Conservation (phyloP, 1,140 invertebrate genomes). For the Maconellicoccus hirsutus region DNA sequence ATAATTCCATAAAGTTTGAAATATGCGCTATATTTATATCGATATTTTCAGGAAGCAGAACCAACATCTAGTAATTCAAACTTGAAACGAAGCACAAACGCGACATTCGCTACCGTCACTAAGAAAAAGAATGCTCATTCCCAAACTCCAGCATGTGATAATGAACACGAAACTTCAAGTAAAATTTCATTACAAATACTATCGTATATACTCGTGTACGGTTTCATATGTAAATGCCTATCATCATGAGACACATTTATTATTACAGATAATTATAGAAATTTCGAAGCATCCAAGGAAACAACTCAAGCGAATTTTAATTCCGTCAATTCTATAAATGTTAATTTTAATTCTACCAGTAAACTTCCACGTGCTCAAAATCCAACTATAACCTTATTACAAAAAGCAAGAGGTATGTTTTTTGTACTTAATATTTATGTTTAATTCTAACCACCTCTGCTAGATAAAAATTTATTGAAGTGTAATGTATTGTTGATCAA, state of each 20-base stretch:
- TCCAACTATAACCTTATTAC: slow-evolving; percentile 73
- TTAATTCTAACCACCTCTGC: background rate
- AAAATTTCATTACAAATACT: too few relatives aligned
- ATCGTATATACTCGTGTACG: too few relatives aligned
- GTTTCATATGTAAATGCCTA: too few relatives aligned
- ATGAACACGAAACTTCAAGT: background rate
- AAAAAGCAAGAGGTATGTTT: slow-evolving; percentile 71
- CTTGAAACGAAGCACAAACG: background rate
- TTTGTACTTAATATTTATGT: slow-evolving; percentile 26
- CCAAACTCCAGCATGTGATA: background rate
- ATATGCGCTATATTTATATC: background rate
- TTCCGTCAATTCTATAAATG: background rate
- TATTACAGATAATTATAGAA: background rate
- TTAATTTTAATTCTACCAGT: slow-evolving; percentile 22
- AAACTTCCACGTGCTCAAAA: slow-evolving; percentile 67
- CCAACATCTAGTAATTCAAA: background rate
- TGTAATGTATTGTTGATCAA: too few relatives aligned
- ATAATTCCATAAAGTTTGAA: too few relatives aligned
- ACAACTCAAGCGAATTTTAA: background rate
- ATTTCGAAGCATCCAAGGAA: background rate
- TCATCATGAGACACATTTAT: too few relatives aligned
- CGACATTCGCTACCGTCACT: background rate
- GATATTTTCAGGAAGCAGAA: background rate
- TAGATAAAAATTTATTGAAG: too few relatives aligned
- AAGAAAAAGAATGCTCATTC: background rate